Evolutionary conservation across 2,797 vertebrate species (phyloP).

Genomic region (Salmo trutta): DNA sequence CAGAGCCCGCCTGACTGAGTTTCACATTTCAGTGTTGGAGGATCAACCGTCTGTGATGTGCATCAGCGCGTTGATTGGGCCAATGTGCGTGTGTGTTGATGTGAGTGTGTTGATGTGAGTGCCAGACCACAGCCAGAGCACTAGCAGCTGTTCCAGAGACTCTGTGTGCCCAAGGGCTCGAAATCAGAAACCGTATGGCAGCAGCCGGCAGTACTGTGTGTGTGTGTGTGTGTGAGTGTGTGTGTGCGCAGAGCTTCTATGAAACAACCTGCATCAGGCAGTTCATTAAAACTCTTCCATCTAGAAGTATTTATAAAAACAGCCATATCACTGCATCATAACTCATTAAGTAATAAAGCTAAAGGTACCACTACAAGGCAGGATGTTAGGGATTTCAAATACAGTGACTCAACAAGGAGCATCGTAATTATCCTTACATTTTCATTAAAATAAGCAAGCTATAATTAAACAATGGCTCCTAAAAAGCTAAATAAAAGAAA

Average conservation of each 20-base stretch:
- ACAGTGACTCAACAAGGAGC: no score
- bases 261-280: background rate
- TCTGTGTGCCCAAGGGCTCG: slow-evolving; percentile 40
- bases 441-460: no score
- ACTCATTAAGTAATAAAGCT: background rate
- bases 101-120: slow-evolving; percentile 19
- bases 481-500: background rate
- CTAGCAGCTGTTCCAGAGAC: slow-evolving; percentile 64
- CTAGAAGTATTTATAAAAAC: background rate
- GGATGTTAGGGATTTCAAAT: background rate
- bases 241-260: slow-evolving; percentile 25
- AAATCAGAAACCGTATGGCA: slow-evolving; percentile 55
- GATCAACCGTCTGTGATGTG: slow-evolving; percentile 48
- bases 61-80: slow-evolving; percentile 35
- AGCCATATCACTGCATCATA: background rate
- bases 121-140: slow-evolving; percentile 32
- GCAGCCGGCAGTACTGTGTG: slow-evolving; percentile 24
- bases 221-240: slow-evolving; percentile 6
- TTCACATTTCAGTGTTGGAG: slow-evolving; percentile 34
- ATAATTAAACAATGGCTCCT: background rate
- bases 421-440: no score
- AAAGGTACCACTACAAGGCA: background rate
- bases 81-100: slow-evolving; percentile 12
- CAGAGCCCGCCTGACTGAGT: slow-evolving; percentile 9
- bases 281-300: background rate